phyloP scores from a whole-genome alignment of 2,888 invertebrate genomes.

The Gnatocerus cornutus region DNA sequence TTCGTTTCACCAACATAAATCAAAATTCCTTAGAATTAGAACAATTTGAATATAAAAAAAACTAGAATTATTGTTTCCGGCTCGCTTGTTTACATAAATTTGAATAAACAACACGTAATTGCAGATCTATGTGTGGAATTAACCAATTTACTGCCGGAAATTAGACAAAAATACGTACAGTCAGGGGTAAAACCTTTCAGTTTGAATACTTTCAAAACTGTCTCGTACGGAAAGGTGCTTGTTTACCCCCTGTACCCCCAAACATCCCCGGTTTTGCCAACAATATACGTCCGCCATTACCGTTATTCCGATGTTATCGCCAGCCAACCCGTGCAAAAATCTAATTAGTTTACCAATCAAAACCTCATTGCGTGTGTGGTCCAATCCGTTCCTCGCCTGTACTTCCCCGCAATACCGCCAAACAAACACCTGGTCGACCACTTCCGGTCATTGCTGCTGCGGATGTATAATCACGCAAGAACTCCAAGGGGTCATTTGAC shows the following conservation, averaged over 20 bases:
- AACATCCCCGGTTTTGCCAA: too few species aligned
- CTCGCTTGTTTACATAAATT: too few species aligned
- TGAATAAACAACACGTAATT: too few species aligned
- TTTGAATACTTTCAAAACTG: too few species aligned
- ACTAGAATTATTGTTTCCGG: not conserved
- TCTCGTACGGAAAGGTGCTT: too few species aligned
- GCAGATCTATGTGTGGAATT: not conserved
- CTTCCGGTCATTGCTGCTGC: slow-evolving; percentile 37
- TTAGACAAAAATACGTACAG: not conserved
- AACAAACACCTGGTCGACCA: not conserved
- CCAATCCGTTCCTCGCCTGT: slow-evolving; percentile 17
- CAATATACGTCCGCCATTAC: not conserved
- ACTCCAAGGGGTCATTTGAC: slow-evolving; percentile 31
- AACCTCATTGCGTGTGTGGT: slow-evolving; percentile 4
- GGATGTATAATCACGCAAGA: slow-evolving; percentile 35
- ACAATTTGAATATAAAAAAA: slow-evolving; percentile 4
- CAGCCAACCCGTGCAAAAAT: slow-evolving; percentile 27
- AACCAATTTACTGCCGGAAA: not conserved
- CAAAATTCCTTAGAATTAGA: too few species aligned
- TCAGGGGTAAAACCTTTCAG: too few species aligned
- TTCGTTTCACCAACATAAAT: too few species aligned
- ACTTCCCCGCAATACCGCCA: slow-evolving; percentile 6
- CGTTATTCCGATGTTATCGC: slow-evolving; percentile 20
- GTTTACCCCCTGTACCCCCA: too few species aligned
- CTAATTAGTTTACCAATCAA: slow-evolving; percentile 25